These are phyloP conservation scores for Hyposmocoma kahamanoa DNA, from an alignment of 1,140 invertebrate genomes.

Conservation along the genomic window DNA sequence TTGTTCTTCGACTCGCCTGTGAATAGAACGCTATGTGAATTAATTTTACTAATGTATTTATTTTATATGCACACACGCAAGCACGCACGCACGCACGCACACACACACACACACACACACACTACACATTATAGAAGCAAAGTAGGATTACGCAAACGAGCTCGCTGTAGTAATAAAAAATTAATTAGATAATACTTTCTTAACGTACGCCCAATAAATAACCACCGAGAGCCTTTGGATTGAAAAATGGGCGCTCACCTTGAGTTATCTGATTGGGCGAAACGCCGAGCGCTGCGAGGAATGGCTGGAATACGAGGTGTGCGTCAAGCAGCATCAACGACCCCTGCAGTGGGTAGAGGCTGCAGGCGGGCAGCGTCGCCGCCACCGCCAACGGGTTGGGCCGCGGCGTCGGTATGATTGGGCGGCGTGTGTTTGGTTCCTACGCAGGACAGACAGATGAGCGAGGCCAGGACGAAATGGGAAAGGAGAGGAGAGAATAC, in stretches of 20 bases:
- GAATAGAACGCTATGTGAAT: not conserved
- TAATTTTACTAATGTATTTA: too few relatives aligned
- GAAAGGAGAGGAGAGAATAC: slow-evolving; percentile 5
- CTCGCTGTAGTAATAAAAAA: too few relatives aligned
- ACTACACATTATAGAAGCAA: too few relatives aligned
- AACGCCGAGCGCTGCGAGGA: slow-evolving; percentile 87
- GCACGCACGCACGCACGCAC: too few relatives aligned
- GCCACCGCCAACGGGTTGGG: slow-evolving; percentile 59
- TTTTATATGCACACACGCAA: too few relatives aligned
- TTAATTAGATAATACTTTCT: too few relatives aligned
- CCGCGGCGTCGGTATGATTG: slow-evolving; percentile 49
- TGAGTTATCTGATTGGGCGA: slow-evolving; percentile 87
- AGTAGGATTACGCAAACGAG: too few relatives aligned
- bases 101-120: too few relatives aligned
- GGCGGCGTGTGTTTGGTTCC: slow-evolving; percentile 55
- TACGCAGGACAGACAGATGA: slow-evolving; percentile 10
- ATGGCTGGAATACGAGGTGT: slow-evolving; percentile 93
- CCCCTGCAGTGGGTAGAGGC: slow-evolving; percentile 85
- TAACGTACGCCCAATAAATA: not conserved
- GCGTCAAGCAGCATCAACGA: slow-evolving; percentile 90
- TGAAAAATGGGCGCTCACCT: slow-evolving; percentile 39
- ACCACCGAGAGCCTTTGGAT: not conserved
- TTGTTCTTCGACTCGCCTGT: slow-evolving; percentile 44
- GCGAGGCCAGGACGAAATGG: not conserved
- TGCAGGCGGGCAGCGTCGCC: slow-evolving; percentile 66